phyloP scores from a whole-genome alignment of 2,113 vertebrate species.

The Nycticorax nycticorax region DNA sequence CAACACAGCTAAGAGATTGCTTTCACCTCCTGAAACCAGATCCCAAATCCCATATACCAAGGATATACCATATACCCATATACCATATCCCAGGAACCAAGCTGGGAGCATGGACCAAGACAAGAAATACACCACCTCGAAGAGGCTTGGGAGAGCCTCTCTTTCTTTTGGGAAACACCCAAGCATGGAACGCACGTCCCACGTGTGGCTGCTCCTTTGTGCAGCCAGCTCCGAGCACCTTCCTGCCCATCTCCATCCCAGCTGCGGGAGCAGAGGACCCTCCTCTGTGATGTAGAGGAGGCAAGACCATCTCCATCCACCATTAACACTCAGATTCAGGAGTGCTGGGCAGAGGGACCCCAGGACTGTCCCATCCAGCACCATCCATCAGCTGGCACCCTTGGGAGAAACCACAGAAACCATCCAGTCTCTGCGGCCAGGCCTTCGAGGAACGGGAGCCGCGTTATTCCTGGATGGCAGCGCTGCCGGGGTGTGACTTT shows the following conservation, averaged over 20 bases:
- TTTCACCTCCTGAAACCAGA: neutral
- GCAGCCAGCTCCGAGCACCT: neutral
- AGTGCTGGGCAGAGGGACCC: neutral
- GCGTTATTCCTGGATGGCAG: neutral
- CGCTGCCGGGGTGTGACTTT: neutral
- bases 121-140: fast-evolving
- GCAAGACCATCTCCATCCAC: neutral
- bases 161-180: neutral
- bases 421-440: neutral
- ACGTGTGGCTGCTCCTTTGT: fast-evolving
- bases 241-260: neutral
- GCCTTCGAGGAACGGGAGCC: neutral
- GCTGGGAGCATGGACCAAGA: neutral
- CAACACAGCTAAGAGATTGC: neutral
- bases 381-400: neutral
- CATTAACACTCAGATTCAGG: neutral
- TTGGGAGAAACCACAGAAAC: neutral
- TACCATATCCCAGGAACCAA: neutral
- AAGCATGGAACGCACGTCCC: fast-evolving
- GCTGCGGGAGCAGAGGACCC: neutral
- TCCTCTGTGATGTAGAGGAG: neutral
- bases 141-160: neutral
- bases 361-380: neutral
- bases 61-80: too few relatives aligned
- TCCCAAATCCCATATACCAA: neutral